phyloP scores from a whole-genome alignment of 2,888 invertebrate genomes.

The Zaprionus obscuricornis region DNA sequence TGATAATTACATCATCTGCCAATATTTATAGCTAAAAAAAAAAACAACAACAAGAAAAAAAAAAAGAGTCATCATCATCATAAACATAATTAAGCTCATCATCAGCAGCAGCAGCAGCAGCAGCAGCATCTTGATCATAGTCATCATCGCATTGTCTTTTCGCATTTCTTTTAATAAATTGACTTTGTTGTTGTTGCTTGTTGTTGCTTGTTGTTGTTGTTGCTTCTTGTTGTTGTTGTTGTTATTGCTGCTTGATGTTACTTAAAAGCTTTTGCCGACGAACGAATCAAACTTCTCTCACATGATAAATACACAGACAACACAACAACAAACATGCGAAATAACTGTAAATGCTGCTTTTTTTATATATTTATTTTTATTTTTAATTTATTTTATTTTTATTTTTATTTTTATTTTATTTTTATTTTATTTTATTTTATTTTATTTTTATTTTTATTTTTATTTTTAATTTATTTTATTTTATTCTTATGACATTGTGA shows the following conservation, averaged over 20 bases:
- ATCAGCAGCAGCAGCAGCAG: conserved; percentile 7
- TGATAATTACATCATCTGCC: conserved; percentile 74
- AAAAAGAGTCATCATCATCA: too few relatives aligned
- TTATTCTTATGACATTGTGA: conserved; percentile 54
- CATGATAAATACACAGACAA: too few relatives aligned
- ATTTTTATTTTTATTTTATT: conserved; percentile 7
- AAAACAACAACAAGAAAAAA: too few relatives aligned
- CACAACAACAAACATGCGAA: conserved; percentile 5
- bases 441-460: too few relatives aligned
- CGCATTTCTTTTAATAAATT: conserved; percentile 43
- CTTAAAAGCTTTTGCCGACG: conserved; percentile 57
- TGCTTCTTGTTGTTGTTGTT: conserved; percentile 6
- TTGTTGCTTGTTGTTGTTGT: not conserved
- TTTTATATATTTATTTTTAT: too few relatives aligned
- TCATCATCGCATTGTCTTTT: too few relatives aligned
- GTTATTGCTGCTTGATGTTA: conserved; percentile 20
- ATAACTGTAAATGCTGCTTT: conserved; percentile 9
- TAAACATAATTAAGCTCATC: not conserved
- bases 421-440: too few relatives aligned
- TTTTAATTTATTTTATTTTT: conserved; percentile 11
- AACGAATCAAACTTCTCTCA: too few relatives aligned
- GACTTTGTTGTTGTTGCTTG: conserved; percentile 36
- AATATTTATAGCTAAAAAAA: conserved; percentile 1
- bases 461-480: too few relatives aligned
- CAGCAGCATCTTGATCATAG: not conserved